Evolutionary conservation across 2,888 invertebrate genomes (phyloP).

Genomic region (Hedychridium roseum): DNA sequence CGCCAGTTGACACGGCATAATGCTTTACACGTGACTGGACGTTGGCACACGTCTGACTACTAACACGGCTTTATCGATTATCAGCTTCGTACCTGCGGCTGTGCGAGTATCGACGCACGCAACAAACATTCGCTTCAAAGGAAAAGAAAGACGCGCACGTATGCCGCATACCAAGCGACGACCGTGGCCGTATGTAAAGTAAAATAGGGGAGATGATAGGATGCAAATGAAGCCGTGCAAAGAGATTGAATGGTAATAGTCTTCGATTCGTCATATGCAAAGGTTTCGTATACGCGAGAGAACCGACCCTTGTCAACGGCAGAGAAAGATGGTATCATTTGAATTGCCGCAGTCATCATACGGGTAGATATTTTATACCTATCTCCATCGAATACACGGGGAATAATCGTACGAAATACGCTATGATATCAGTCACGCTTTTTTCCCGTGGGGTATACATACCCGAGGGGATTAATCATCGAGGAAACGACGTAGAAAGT

Average conservation of each 20-base stretch:
- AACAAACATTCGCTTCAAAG: no score
- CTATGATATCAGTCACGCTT: slow-evolving; percentile 23
- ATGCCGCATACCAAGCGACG: slow-evolving; percentile 20
- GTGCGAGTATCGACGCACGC: no score
- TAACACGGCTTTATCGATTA: no score
- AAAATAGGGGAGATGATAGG: slow-evolving; percentile 48
- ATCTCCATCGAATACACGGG: slow-evolving; percentile 44
- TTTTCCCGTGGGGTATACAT: slow-evolving; percentile 22
- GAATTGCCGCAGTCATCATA: slow-evolving; percentile 50
- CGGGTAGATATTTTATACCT: slow-evolving; percentile 32
- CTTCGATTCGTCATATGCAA: slow-evolving; percentile 62
- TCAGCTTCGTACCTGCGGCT: no score
- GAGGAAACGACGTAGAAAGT: slow-evolving; percentile 42
- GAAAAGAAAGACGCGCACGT: slow-evolving; percentile 7
- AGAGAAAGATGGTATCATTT: slow-evolving; percentile 55
- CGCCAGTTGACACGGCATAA: no score
- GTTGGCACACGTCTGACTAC: no score
- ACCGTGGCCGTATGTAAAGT: slow-evolving; percentile 46
- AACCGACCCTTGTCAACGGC: slow-evolving; percentile 37
- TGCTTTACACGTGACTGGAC: no score
- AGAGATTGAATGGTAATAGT: slow-evolving; percentile 61
- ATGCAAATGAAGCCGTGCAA: slow-evolving; percentile 53
- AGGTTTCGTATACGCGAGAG: slow-evolving; percentile 38
- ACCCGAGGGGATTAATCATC: slow-evolving; percentile 38
- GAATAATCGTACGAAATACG: slow-evolving; percentile 55